Evolutionary conservation across 2,797 vertebrate genomes (phyloP).

Genomic region (Valencia hispanica): DNA sequence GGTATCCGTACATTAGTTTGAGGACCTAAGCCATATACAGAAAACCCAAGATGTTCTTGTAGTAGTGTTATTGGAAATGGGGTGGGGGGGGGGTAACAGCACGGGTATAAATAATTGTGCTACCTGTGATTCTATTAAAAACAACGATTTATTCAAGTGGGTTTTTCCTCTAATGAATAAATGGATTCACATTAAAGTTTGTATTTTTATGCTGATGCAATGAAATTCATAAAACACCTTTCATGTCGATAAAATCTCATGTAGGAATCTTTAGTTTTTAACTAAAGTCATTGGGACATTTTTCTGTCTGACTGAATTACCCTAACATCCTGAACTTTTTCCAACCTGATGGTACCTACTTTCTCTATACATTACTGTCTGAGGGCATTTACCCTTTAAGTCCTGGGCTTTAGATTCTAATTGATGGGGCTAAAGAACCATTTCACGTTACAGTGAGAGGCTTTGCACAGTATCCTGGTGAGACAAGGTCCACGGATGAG

Average conservation of each 20-base stretch:
- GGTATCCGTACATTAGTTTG: neutral
- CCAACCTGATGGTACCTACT: slow-evolving; percentile 49
- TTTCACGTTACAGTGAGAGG: slow-evolving; percentile 63
- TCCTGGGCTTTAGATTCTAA: slow-evolving; percentile 56
- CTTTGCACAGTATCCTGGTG: slow-evolving; percentile 66
- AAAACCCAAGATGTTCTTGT: neutral
- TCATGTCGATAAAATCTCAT: slow-evolving; percentile 46
- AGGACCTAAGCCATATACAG: neutral
- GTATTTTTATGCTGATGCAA: neutral
- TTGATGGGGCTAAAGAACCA: slow-evolving; percentile 52
- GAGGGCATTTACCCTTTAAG: slow-evolving; percentile 61
- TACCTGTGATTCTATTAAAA: neutral
- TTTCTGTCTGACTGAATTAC: slow-evolving; percentile 69
- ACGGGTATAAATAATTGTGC: too few relatives aligned
- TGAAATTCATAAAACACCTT: neutral
- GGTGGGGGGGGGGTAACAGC: neutral
- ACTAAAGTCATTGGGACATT: slow-evolving; percentile 49
- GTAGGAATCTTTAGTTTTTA: neutral
- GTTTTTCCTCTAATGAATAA: neutral
- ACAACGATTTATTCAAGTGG: neutral
- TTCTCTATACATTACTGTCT: slow-evolving; percentile 63
- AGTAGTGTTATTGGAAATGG: too few relatives aligned
- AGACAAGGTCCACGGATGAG: slow-evolving; percentile 70
- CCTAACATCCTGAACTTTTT: slow-evolving; percentile 51
- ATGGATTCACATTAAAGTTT: neutral